These are phyloP conservation scores for Monomorium pharaonis DNA, from an alignment of 1,140 invertebrate genomes.

Conservation along the genomic window DNA sequence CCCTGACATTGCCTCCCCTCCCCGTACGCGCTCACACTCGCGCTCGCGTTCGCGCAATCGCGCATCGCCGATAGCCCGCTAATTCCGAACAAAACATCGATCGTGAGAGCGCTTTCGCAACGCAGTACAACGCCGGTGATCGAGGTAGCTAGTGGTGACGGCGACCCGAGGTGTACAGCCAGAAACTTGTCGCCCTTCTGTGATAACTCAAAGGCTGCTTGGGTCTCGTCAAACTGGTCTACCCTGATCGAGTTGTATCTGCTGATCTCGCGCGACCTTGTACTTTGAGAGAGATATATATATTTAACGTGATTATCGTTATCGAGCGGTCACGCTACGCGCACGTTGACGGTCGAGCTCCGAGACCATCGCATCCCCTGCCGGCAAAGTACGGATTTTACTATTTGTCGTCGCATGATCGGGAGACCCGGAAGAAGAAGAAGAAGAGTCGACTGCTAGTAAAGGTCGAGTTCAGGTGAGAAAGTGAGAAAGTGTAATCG, in stretches of 20 bases:
- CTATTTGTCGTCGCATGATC: background rate
- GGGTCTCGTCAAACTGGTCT: too few relatives aligned
- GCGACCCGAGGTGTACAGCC: too few relatives aligned
- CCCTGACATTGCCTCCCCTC: slow-evolving; percentile 85
- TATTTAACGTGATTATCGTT: background rate
- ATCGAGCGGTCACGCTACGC: background rate
- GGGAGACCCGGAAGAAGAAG: background rate
- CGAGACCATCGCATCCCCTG: background rate
- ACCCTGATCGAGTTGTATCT: too few relatives aligned
- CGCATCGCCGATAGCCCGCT: slow-evolving; percentile 17
- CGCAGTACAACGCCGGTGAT: slow-evolving; percentile 9
- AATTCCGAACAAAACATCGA: slow-evolving; percentile 72
- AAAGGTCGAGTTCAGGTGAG: slow-evolving; percentile 70
- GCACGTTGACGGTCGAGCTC: background rate
- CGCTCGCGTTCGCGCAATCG: background rate
- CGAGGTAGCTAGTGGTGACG: too few relatives aligned
- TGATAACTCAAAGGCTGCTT: too few relatives aligned
- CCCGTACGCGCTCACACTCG: slow-evolving; percentile 67
- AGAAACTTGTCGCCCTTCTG: background rate
- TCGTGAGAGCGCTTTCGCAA: slow-evolving; percentile 59
- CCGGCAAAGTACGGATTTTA: background rate
- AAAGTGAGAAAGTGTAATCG: slow-evolving; percentile 69
- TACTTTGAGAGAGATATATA: background rate
- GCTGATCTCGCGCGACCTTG: background rate
- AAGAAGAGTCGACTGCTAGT: background rate